These are phyloP conservation scores for Anguilla obscura DNA, from an alignment of 2,797 vertebrate species.

Conservation along the genomic window DNA sequence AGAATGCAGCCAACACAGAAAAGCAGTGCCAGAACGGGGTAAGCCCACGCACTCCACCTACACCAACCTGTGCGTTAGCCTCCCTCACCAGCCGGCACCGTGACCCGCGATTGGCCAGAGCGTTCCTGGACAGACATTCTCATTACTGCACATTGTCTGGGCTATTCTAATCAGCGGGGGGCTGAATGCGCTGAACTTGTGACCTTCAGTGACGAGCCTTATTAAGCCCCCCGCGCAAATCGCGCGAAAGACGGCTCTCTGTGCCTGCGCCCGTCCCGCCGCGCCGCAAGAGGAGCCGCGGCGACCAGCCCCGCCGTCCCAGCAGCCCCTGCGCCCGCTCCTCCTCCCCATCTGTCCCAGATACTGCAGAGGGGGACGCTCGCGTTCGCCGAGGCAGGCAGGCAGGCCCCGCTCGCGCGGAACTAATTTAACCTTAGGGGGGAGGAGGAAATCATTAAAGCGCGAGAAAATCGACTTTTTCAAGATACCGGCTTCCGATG, in stretches of 20 bases:
- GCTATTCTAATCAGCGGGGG: not conserved
- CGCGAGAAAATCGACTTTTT: not conserved
- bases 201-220: not conserved
- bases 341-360: slow-evolving; percentile 15
- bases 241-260: not conserved
- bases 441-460: slow-evolving; percentile 6
- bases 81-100: slow-evolving; percentile 68
- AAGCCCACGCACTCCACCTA: slow-evolving; percentile 16
- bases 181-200: not conserved
- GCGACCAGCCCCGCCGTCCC: not conserved
- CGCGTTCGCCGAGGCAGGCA: too few relatives aligned
- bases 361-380: not conserved
- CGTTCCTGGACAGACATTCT: not conserved
- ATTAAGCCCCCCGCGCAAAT: not conserved
- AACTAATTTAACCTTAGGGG: slow-evolving; percentile 30
- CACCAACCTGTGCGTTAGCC: not conserved
- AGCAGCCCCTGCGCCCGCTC: not conserved
- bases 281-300: not conserved
- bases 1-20: slow-evolving; percentile 36
- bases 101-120: slow-evolving; percentile 49
- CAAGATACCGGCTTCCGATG: not conserved
- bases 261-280: not conserved
- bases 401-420: not conserved
- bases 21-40: slow-evolving; percentile 47
- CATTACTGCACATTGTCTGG: not conserved